These are phyloP conservation scores for Euzetes globulus DNA, from an alignment of 2,888 invertebrate species.

Conservation along the genomic window DNA sequence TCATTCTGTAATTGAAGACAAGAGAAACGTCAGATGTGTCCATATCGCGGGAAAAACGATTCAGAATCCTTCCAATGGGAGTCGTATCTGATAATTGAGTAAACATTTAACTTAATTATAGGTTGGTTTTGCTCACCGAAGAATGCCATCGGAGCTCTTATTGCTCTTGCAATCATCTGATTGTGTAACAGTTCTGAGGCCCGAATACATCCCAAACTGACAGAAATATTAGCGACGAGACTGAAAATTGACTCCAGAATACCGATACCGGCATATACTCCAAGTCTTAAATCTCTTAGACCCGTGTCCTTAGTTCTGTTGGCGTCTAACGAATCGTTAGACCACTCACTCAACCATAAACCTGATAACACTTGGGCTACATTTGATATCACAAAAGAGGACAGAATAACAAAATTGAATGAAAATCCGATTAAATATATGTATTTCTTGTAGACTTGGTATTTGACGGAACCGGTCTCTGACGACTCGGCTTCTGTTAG, in stretches of 20 bases:
- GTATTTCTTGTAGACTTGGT: slow-evolving; percentile 34
- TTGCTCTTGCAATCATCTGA: slow-evolving; percentile 34
- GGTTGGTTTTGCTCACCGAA: slow-evolving; percentile 45
- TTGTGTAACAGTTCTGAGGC: slow-evolving; percentile 46
- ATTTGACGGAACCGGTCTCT: slow-evolving; percentile 46
- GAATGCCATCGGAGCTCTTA: slow-evolving; percentile 50
- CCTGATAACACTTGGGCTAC: slow-evolving; percentile 2
- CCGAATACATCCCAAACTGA: slow-evolving; percentile 54
- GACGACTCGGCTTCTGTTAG: slow-evolving; percentile 46
- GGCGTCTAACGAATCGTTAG: slow-evolving; percentile 40
- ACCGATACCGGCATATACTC: slow-evolving; percentile 50
- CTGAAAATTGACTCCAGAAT: slow-evolving; percentile 43
- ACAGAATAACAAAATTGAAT: slow-evolving; percentile 21
- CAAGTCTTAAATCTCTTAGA: slow-evolving; percentile 46
- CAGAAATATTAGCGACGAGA: slow-evolving; percentile 18
- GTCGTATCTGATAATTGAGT: slow-evolving; percentile 45
- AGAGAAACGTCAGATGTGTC: slow-evolving; percentile 59
- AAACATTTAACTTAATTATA: not conserved
- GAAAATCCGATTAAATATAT: slow-evolving; percentile 32
- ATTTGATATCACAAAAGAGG: slow-evolving; percentile 18
- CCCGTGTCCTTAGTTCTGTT: slow-evolving; percentile 33
- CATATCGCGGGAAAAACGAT: slow-evolving; percentile 62
- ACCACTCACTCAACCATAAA: slow-evolving; percentile 43
- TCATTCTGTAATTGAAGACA: slow-evolving; percentile 52
- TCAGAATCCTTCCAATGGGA: slow-evolving; percentile 61